Percentiles rank a stretch among this genome's conserved stretches.
phyloP scores from a whole-genome alignment of 30 jellyfish, hydroid and myxozoan genomes.

The Turritopsis rubra region DNA sequence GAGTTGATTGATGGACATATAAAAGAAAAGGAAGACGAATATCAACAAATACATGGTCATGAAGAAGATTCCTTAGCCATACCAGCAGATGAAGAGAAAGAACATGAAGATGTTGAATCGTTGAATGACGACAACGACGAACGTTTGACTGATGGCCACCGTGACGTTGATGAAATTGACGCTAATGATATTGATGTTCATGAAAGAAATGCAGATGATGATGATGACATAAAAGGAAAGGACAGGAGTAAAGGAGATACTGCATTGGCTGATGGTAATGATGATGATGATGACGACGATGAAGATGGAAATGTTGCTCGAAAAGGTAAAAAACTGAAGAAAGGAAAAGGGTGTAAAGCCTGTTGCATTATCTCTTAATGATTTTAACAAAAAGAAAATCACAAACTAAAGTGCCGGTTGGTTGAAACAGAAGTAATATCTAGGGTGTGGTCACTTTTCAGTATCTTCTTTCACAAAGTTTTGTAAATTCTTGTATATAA shows the following conservation, averaged over 20 bases:
- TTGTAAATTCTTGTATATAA: too few species aligned
- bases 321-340: not conserved
- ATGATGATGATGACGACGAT: not conserved
- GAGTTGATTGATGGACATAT: not conserved
- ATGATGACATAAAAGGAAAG: not conserved
- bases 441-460: too few species aligned
- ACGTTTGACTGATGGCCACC: not conserved
- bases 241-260: not conserved
- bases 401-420: too few species aligned
- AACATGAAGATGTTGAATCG: not conserved
- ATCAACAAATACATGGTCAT: not conserved
- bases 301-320: not conserved
- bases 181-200: not conserved
- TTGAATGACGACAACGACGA: not conserved
- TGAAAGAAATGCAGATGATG: not conserved
- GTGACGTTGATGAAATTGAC: conserved; percentile 1
- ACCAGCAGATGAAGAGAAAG: conserved; percentile 2
- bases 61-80: not conserved
- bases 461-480: too few species aligned
- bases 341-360: not conserved
- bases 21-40: conserved; percentile 3
- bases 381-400: not conserved
- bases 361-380: not conserved
- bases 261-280: not conserved
- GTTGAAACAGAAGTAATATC: too few species aligned